Conservation (phyloP, 23 tunicate species). For the Ascidia mentula region DNA sequence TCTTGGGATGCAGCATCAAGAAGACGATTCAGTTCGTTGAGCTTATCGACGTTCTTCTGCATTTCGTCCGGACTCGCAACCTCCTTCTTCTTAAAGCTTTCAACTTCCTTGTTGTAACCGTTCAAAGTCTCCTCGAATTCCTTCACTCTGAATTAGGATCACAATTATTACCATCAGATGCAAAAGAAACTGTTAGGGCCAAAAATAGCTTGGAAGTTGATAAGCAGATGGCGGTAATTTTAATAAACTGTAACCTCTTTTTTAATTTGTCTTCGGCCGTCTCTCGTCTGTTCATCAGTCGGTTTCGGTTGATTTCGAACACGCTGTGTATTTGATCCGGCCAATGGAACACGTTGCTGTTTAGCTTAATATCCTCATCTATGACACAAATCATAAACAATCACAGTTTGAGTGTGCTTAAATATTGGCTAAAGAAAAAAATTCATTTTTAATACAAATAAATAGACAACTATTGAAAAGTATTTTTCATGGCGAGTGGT, state of each 20-base stretch:
- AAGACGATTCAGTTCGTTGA: conserved; percentile 46
- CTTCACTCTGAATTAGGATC: conserved; percentile 68
- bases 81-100: conserved; percentile 85
- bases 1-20: conserved; percentile 73
- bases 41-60: conserved; percentile 87
- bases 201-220: no score
- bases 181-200: no score
- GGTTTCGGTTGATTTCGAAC: conserved; percentile 74
- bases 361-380: conserved; percentile 97
- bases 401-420: no score
- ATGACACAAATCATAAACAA: not conserved
- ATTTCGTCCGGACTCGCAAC: conserved; percentile 85
- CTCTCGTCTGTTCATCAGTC: conserved; percentile 85
- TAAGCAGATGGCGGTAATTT: no score
- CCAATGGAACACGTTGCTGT: conserved; percentile 96
- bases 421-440: no score
- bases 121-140: conserved; percentile 72
- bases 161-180: no score
- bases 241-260: conserved; percentile 58
- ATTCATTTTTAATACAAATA: no score
- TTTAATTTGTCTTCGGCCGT: conserved; percentile 86
- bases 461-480: no score
- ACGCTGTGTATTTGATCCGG: conserved; percentile 90
- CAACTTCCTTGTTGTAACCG: conserved; percentile 78
- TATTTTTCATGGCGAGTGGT: no score